Base-by-base conservation (phyloP, 2,888 invertebrate species). In the Drosophila eohydei region DNA sequence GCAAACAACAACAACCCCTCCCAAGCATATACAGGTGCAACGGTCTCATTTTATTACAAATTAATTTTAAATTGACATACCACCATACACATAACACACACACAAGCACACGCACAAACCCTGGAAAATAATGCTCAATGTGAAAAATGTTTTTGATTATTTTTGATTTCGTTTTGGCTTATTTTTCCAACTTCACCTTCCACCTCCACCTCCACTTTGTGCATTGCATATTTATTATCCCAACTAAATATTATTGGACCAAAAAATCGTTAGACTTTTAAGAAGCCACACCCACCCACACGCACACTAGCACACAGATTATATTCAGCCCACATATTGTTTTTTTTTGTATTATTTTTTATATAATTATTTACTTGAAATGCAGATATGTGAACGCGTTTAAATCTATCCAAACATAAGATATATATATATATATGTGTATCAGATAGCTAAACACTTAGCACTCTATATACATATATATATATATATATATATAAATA, bases 231-330 rank as follows among this genome's bases (percentile, higher is more conserved):
- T 83, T 75, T 81, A 81, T 87, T 80, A 81, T 73, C 56, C 69
- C 69, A 58, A 65, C 73, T 75, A 78, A 88, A 85, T 91, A 88
- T 83, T 91, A 92, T 94, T 93, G 93, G 92, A 92, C 92, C 93
- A 93, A 94, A 94, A 93, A 93, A 93, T 93, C 92, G 92, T 94
- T 91, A 94, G 93, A 93, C 88, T 91, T 73, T 88, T 86, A 91
- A 94, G 94, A 71, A 70, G 62, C 57, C 61, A 74, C 65, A 63
- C 74, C 52, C 48, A 67, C 36, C 40, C 34, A 51, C 36, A 68
- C 5, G 30, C 30, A 32, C 55, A 55, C 54, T 26, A 34, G 21
- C 40, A 60, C 58, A 62, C 67, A 54, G 62, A 71, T 40, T 40
- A 38, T 54, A 86, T 87, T 86, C 89, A 89, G 82, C 69, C 66